Base-by-base conservation (phyloP, 2,113 vertebrate genomes). In the Amphilophus citrinellus region DNA sequence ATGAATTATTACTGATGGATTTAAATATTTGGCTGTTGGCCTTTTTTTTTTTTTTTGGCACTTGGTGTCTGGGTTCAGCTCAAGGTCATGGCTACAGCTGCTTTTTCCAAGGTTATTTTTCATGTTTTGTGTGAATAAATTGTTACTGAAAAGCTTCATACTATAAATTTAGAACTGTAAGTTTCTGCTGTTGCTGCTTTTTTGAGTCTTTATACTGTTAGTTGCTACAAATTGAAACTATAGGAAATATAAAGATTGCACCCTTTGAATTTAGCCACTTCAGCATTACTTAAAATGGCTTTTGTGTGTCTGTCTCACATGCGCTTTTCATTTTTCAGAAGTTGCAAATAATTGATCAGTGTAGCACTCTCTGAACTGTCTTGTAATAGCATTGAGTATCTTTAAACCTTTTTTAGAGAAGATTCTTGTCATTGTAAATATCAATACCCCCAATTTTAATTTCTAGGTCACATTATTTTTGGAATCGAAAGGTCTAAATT, bases 1-100 rank as follows among this genome's bases (percentile, higher is more conserved):
- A 66, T 80, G 44, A 90, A 79, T 79, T 53, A 75, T 83, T 60
- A 39, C 13, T 27, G 66, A 56, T 86, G 62, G 71, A 89, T 87
- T 83, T 85, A 42, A 82, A 87, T 88, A 86, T 83, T 65, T 65
- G 81, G 81, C 71, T 18, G 39, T 63, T 77, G 4, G 62, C 60
- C 57, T 78, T 14, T 22, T 37, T 53, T 86, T 85, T 42, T 14
- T 17, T 32, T 39, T 61, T 68, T 68, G 37, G 27, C 22, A 44
- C 8, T 59, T 44, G 4, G 35, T 80, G 47, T 56, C 10, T 6
- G 42, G 11, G 10, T 68, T 61, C 39, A 71, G 65, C 82, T 84
- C 66, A 75, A 11, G 42, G 80, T 84, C 53, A 15, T 75, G 14
- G 78, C 58, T 61, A 27, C 9, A 24, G 81, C 61, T 85, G 71